Conservation (phyloP, 2,888 invertebrate genomes). For the Blomia tropicalis region DNA sequence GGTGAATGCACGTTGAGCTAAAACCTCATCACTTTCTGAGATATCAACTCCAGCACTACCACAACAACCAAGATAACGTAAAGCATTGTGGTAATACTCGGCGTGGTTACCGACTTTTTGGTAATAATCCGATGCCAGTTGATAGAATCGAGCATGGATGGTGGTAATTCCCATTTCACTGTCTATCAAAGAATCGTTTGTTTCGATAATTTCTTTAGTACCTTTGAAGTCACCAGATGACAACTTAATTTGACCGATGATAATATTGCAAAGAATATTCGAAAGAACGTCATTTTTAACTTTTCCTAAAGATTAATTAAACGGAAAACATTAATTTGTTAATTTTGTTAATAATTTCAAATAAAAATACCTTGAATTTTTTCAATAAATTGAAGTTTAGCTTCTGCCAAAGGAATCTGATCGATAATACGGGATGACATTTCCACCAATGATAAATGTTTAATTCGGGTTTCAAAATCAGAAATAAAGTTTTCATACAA, state of each 20-base stretch:
- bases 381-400: conserved; percentile 69
- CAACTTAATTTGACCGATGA: conserved; percentile 42
- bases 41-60: conserved; percentile 44
- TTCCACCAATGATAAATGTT: conserved; percentile 77
- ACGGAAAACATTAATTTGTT: too few relatives aligned
- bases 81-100: conserved; percentile 82
- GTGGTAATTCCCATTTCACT: conserved; percentile 78
- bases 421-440: conserved; percentile 59
- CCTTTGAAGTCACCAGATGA: conserved; percentile 35
- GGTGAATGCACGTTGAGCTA: conserved; percentile 61
- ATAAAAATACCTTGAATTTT: conserved; percentile 48
- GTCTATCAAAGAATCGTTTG: conserved; percentile 65
- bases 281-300: conserved; percentile 64
- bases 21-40: conserved; percentile 43
- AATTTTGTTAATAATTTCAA: conserved; percentile 32
- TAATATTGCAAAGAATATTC: conserved; percentile 66
- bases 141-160: conserved; percentile 84
- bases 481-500: conserved; percentile 79
- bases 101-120: conserved; percentile 69
- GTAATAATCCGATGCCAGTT: conserved; percentile 78
- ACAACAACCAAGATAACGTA: conserved; percentile 58
- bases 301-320: conserved; percentile 26
- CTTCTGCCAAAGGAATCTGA: conserved; percentile 58
- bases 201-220: conserved; percentile 53
- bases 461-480: conserved; percentile 88